Evolutionary conservation across 2,888 invertebrate species (phyloP).

Genomic region (Drosophila mayaguana): DNA sequence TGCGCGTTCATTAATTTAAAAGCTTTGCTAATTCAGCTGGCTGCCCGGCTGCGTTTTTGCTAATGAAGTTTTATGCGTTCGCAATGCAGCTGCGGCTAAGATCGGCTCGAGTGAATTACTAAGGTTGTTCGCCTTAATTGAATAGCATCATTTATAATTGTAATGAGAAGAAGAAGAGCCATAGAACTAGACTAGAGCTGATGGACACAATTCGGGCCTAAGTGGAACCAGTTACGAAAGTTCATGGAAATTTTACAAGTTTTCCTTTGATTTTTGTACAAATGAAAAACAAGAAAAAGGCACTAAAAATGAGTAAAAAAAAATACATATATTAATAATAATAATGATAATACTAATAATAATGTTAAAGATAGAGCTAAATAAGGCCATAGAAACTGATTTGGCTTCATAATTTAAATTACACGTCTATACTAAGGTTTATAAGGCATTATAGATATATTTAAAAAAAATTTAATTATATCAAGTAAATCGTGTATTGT

Average conservation of each 20-base stretch:
- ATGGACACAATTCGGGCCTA: background rate
- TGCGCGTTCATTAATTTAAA: conserved; percentile 70
- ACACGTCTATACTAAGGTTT: no score
- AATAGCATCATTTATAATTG: conserved; percentile 53
- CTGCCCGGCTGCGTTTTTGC: conserved; percentile 44
- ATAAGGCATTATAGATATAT: no score
- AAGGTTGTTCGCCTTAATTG: conserved; percentile 54
- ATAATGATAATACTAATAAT: background rate
- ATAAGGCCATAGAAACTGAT: background rate
- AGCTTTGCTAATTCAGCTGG: conserved; percentile 70
- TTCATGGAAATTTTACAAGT: background rate
- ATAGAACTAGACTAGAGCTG: conserved; percentile 5
- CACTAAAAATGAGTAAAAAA: background rate
- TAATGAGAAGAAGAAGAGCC: conserved; percentile 6
- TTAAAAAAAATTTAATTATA: no score
- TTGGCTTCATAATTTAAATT: background rate
- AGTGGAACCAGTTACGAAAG: background rate
- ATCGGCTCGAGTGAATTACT: conserved; percentile 22
- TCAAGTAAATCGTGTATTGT: no score
- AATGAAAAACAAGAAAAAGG: no score
- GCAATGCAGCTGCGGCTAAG: conserved; percentile 58
- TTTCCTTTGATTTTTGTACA: no score
- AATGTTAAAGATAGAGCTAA: background rate
- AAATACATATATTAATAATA: background rate
- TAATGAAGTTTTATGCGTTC: conserved; percentile 76